phyloP scores from a whole-genome alignment of 2,797 vertebrate species.

The Capromys pilorides region DNA sequence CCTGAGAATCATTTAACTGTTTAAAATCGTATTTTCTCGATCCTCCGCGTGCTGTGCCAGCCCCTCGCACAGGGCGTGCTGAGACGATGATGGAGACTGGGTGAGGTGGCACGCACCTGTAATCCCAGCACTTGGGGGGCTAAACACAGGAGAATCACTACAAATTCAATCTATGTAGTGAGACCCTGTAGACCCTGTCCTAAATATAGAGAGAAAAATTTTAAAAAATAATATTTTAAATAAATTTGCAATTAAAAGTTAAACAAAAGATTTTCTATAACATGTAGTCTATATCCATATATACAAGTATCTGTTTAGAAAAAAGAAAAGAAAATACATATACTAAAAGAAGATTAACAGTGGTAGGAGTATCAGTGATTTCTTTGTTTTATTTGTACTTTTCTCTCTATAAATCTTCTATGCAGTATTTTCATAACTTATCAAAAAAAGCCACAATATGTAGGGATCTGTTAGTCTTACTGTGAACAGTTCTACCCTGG shows the following conservation, averaged over 20 bases:
- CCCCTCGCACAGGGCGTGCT: too few species aligned
- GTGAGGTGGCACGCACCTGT: too few species aligned
- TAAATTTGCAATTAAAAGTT: slow-evolving; percentile 4
- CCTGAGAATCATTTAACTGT: slow-evolving; percentile 16
- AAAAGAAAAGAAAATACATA: slow-evolving; percentile 19
- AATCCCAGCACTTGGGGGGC: too few species aligned
- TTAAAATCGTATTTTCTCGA: slow-evolving; percentile 1
- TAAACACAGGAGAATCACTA: too few species aligned
- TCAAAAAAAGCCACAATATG: slow-evolving; percentile 23
- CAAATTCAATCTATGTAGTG: too few species aligned
- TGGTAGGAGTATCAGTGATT: neutral
- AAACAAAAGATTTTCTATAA: neutral
- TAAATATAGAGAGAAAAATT: too few species aligned
- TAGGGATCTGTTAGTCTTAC: too few species aligned
- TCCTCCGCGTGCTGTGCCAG: too few species aligned
- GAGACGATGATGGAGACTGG: too few species aligned
- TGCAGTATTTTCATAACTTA: neutral
- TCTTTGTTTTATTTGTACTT: slow-evolving; percentile 25
- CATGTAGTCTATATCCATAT: neutral
- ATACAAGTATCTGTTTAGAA: neutral
- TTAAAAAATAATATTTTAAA: too few species aligned
- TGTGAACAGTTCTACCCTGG: too few species aligned
- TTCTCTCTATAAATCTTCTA: slow-evolving; percentile 37
- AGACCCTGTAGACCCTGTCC: too few species aligned
- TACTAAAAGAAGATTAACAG: neutral